Evolutionary conservation across 2,113 vertebrate species (phyloP), one percentile per base, ranked within the genome.

Genomic region (Cynoglossus semilaevis): DNA sequence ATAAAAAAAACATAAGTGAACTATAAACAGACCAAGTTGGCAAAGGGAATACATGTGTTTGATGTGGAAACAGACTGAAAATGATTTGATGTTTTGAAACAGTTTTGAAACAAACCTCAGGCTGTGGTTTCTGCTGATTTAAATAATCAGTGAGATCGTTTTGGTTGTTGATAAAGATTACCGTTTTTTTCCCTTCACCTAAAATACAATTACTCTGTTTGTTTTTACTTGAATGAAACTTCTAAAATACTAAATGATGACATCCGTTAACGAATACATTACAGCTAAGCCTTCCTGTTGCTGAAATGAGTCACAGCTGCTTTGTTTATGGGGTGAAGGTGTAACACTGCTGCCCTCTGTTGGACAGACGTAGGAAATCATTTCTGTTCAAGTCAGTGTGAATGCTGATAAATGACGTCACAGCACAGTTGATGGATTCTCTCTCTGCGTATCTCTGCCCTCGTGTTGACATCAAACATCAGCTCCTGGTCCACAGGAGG

Each of bases 271-370:
- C n/a, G n/a, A n/a, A n/a, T n/a, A n/a, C n/a, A n/a, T n/a, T n/a
- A n/a, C n/a, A n/a, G n/a, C n/a, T n/a, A n/a, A n/a, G n/a, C n/a
- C n/a, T n/a, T n/a, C n/a, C n/a, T 29, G 22, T 29, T 29, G 22
- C 22, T 29, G 22, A 6, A 29, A 6, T 29, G n/a, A n/a, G n/a
- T 6, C 10, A 58, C 15, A 54, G 19, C 16, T 44, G 37, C 45
- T 42, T 43, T 0, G 8, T 14, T 54, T 42, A 35, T 0, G 1
- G 1, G 5, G 15, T 73, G 9, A 19, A 43, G 4, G 36, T 18
- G 58, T 38, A 49, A 37, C 75, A 22, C 52, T 61, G 72, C 73
- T 83, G 79, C 84, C 79, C 76, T 68, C 84, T 84, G 67, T 55
- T 81, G 83, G 81, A 51, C 8, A 36, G 17, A 67, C 4, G 1